Base-by-base conservation (phyloP, 2,797 vertebrate genomes). In the Cossypha polioptera region DNA sequence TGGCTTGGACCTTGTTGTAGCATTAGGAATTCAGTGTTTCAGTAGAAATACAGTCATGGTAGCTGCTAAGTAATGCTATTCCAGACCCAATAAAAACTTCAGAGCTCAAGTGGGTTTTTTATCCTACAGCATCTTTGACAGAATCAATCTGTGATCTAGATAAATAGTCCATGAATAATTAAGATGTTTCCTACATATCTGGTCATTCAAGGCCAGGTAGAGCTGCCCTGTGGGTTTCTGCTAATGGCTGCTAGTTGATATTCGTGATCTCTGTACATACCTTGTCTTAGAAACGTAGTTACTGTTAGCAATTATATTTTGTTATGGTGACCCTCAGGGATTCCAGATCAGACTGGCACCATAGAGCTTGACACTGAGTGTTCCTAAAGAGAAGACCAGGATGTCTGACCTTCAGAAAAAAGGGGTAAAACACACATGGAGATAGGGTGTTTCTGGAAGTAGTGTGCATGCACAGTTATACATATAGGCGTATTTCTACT, bases 341-440 rank as follows among this genome's bases (percentile, higher is more conserved):
- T 47, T 50, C 14, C 9, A n/a, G 16, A 26, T 72, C 57, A 69
- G 67, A 59, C 33, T 78, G 63, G 28, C 7, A 31, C 13, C 0
- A 1, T 18, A 17, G 65, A 65, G 20, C 16, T 51, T 86, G 61
- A 10, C 29, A 33, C 3, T 47, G 26, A 54, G 2, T 75, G 21
- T 51, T 86, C 29, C 13, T 63, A 4, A 81, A 78, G 69, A 40
- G 13, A 80, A 74, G 54, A 31, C 20, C 43, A 40, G 88, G 28
- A 22, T 83, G 66, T 21, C 20, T 53, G 65, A n/a, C 11, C 14
- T 73, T 71, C 24, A 69, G 45, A 67, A 61, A n/a, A 55, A 68
- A 67, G 6, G 26, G 22, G 7, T 80, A 47, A 77, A 77, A 36
- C 0, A 2, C 12, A 43, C 25, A 16, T 0, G 0, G 66, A 67